These are phyloP conservation scores for Chascanopsetta lugubris DNA, from an alignment of 2,113 vertebrate species.

Conservation along the genomic window DNA sequence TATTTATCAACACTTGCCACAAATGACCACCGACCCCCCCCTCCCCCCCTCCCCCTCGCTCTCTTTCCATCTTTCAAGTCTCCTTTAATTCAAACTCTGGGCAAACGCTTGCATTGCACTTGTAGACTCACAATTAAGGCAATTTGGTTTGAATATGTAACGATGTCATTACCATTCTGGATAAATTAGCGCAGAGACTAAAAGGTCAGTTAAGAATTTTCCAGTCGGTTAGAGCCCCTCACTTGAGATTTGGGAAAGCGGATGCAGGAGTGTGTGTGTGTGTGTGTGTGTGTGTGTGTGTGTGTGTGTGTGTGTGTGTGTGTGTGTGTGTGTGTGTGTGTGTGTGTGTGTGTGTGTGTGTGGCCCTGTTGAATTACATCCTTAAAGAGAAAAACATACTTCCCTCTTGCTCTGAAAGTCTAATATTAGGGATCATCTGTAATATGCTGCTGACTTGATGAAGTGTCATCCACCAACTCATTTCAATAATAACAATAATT, in stretches of 20 bases:
- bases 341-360: too few species aligned
- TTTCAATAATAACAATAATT: too few species aligned
- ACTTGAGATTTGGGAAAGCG: conserved; percentile 90
- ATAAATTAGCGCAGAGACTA: conserved; percentile 92
- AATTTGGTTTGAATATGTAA: conserved; percentile 99
- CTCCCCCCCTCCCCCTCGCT: conserved; percentile 60
- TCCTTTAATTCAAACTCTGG: conserved; percentile 90
- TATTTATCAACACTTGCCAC: conserved; percentile 97
- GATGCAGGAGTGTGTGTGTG: conserved; percentile 61
- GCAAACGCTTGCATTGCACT: conserved; percentile 83
- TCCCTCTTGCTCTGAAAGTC: too few species aligned
- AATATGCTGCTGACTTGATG: too few species aligned
- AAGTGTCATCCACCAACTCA: too few species aligned
- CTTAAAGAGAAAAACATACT: too few species aligned
- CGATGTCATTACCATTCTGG: conserved; percentile 97
- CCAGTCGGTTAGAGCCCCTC: conserved; percentile 94
- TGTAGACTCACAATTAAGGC: conserved; percentile 98
- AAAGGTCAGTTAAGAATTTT: conserved; percentile 98
- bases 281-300: neutral
- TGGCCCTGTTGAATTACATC: too few species aligned
- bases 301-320: too few species aligned
- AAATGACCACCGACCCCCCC: conserved; percentile 88
- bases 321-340: too few species aligned
- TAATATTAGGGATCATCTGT: too few species aligned
- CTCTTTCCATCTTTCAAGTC: conserved; percentile 81